These are phyloP conservation scores for Rhinopithecus roxellana DNA, from an alignment of 2,113 vertebrate genomes.

Conservation along the genomic window DNA sequence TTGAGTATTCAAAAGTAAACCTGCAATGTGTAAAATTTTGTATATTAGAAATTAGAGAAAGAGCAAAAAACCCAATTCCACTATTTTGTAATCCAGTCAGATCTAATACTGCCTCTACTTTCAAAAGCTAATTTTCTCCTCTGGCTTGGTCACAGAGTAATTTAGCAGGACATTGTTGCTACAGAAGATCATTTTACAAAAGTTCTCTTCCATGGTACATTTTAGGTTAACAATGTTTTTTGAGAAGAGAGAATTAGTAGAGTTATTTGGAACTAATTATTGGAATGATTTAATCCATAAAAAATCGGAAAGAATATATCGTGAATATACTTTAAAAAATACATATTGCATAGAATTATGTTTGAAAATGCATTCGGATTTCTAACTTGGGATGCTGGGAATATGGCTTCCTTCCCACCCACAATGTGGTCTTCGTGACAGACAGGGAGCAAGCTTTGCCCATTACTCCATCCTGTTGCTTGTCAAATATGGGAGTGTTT, in stretches of 20 bases:
- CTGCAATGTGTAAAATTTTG: conserved; percentile 20
- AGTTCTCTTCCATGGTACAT: neutral
- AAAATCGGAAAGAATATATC: neutral
- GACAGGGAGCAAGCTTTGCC: neutral
- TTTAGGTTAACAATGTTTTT: neutral
- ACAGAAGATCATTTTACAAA: neutral
- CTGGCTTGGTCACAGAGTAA: neutral
- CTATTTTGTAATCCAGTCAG: neutral
- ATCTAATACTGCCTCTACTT: neutral
- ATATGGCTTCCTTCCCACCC: neutral
- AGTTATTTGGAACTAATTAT: neutral
- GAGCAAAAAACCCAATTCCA: neutral
- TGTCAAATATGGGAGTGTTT: neutral
- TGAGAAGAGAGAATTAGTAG: neutral
- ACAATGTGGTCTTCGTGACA: neutral
- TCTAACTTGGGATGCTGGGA: neutral
- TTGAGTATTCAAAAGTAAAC: conserved; percentile 64
- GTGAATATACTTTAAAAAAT: neutral
- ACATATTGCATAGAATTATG: neutral
- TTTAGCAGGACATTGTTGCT: neutral
- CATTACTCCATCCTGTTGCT: neutral
- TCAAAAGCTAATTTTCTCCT: neutral
- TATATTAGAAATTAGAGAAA: conserved; percentile 1
- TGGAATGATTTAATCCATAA: neutral
- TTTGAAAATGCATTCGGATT: neutral